A percentile compares a stretch with the other conserved stretches of the same genome.
Evolutionary conservation across 2,888 invertebrate genomes (phyloP).

Genomic region (Griposia aprilina): DNA sequence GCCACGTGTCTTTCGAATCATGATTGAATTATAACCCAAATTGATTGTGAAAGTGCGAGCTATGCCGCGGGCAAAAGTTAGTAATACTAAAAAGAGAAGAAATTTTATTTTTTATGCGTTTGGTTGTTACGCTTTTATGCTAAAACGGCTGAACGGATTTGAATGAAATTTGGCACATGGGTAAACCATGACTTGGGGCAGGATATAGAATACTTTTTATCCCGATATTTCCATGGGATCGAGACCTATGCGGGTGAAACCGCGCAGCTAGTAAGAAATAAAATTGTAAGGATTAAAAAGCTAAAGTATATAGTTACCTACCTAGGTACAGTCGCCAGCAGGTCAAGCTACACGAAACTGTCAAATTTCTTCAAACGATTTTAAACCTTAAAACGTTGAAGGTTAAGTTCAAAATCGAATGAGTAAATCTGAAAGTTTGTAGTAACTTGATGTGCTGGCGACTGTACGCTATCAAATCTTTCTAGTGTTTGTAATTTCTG

Average conservation of each 20-base stretch:
- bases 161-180: background rate
- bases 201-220: background rate
- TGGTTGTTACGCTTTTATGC: background rate
- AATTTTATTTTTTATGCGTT: background rate
- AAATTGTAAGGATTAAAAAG: constrained; percentile 9
- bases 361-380: too few relatives aligned
- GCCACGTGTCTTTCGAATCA: too few relatives aligned
- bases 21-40: too few relatives aligned
- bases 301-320: background rate
- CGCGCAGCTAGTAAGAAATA: background rate
- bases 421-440: too few relatives aligned
- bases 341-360: too few relatives aligned
- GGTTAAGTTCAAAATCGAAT: too few relatives aligned
- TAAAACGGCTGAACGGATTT: background rate
- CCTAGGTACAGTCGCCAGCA: too few relatives aligned
- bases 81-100: background rate
- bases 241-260: background rate
- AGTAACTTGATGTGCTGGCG: too few relatives aligned
- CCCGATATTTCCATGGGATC: background rate
- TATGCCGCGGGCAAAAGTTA: too few relatives aligned
- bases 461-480: background rate
- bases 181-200: background rate
- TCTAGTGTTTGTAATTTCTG: background rate
- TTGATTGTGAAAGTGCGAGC: too few relatives aligned
- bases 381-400: too few relatives aligned